Base-by-base conservation (phyloP, 2,797 vertebrate genomes). In the Triplophysa yarkandensis region DNA sequence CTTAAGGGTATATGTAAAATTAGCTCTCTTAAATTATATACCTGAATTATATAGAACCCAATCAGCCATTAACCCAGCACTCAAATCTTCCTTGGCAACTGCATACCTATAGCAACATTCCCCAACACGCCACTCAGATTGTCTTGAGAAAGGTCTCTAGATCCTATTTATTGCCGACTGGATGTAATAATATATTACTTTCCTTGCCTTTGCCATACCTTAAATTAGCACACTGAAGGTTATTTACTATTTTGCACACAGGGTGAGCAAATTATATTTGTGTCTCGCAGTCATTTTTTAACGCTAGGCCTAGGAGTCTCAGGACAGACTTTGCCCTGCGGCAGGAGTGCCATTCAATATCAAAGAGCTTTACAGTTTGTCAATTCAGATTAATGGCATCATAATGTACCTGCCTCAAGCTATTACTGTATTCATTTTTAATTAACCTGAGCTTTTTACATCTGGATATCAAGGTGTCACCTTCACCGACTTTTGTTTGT, bases 381-480 rank as follows among this genome's bases (percentile, higher is more conserved):
- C 19, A 36, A 4, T 61, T 48, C 41, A 48, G 68, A 61, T 57
- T 48, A 61, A 61, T 34, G 14, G 16, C 16, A 25, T 71, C 32
- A 43, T 71, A 10, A 61, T 3, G 6, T 44, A 48, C 43, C 21
- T n/a, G 28, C 68, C 68, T 61, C 9, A 34, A 19, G 68, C 16
- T 48, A 14, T 61, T 61, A 27, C 41, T 48, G 28, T 61, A 71
- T 36, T n/a, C 28, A 48, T 61, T 34, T 61, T 71, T 61, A 48
- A 61, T 71, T 71, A 48, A 34, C 32, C 58, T 23, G 19, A 70
- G 27, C 57, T 23, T 6, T 30, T 71, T 32, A 11, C 16, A 28
- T 14, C 68, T 70, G 54, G 13, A 19, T 60, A 60, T 46, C 27
- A 2, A 19, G 44, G 28, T 71, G 68, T 71, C 57, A 71, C 57